A percentile compares a stretch with the other conserved stretches of the same genome.
phyloP scores from a whole-genome alignment of 2,888 invertebrate species.

The Lycia hirtaria region DNA sequence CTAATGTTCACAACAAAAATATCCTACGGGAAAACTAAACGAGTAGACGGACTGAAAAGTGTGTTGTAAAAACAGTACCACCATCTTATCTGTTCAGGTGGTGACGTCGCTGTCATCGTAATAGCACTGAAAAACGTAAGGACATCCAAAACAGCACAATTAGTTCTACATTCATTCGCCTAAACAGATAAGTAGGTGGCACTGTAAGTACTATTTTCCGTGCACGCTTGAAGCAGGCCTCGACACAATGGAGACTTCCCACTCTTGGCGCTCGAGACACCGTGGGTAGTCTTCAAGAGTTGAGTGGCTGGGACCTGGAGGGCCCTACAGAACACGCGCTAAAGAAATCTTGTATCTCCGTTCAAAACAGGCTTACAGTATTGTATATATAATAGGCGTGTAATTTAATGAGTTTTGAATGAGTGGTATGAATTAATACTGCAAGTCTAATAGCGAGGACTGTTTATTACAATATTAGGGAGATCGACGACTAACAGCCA shows the following conservation, averaged over 20 bases:
- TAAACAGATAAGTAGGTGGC: too few species aligned
- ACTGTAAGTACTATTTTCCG: not conserved
- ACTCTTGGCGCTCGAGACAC: constrained; percentile 11
- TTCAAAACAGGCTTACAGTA: constrained; percentile 18
- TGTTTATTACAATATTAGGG: too few species aligned
- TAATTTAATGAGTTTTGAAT: not conserved
- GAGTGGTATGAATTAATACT: too few species aligned
- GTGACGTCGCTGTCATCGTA: too few species aligned
- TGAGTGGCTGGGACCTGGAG: constrained; percentile 28
- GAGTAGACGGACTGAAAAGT: not conserved
- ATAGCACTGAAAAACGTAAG: too few species aligned
- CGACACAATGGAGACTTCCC: constrained; percentile 19
- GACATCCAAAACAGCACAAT: too few species aligned
- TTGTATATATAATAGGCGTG: not conserved
- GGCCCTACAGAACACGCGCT: constrained; percentile 24
- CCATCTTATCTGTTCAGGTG: too few species aligned
- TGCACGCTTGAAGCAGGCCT: constrained; percentile 1
- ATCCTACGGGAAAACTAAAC: not conserved
- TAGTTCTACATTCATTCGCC: too few species aligned
- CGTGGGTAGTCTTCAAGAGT: constrained; percentile 21
- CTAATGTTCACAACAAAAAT: not conserved
- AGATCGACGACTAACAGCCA: too few species aligned
- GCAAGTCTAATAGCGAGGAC: too few species aligned
- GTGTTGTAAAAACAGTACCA: not conserved
- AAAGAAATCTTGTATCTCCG: constrained; percentile 25